phyloP scores from a whole-genome alignment of 2,888 invertebrate species.

The Sarcophaga subvicina region DNA sequence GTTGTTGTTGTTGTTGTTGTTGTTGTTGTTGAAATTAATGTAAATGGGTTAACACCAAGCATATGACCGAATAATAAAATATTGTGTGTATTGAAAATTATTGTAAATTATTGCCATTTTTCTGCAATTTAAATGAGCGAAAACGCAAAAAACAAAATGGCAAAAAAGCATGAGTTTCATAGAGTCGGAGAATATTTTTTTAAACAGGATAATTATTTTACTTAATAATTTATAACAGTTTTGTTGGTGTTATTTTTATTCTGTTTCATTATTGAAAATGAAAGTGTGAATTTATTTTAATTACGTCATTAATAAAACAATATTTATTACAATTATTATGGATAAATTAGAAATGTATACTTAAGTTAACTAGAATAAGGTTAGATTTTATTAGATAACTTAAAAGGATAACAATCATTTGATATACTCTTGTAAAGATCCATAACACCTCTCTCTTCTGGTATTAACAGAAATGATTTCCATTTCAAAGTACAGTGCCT shows the following conservation, averaged over 20 bases:
- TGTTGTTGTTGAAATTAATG: slow-evolving; percentile 26
- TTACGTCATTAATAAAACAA: background rate
- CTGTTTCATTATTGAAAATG: slow-evolving; percentile 18
- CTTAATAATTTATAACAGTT: no score
- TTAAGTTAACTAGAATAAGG: background rate
- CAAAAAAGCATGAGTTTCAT: no score
- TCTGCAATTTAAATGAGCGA: background rate
- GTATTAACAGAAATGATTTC: no score
- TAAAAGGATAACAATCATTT: no score
- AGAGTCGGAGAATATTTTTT: no score
- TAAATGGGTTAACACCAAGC: slow-evolving; percentile 53
- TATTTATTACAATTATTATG: slow-evolving; percentile 28
- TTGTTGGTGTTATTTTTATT: no score
- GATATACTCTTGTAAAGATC: no score
- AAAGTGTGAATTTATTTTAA: slow-evolving; percentile 7
- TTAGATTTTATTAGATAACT: no score
- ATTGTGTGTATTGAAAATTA: background rate
- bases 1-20: background rate
- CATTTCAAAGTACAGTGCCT: no score
- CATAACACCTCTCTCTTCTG: no score
- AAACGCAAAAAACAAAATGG: background rate
- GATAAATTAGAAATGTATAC: background rate
- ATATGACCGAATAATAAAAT: slow-evolving; percentile 36
- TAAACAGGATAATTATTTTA: no score
- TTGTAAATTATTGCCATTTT: background rate